These are phyloP conservation scores for Lethenteron camtschaticum DNA, from an alignment of 2,113 vertebrate species.

Conservation along the genomic window DNA sequence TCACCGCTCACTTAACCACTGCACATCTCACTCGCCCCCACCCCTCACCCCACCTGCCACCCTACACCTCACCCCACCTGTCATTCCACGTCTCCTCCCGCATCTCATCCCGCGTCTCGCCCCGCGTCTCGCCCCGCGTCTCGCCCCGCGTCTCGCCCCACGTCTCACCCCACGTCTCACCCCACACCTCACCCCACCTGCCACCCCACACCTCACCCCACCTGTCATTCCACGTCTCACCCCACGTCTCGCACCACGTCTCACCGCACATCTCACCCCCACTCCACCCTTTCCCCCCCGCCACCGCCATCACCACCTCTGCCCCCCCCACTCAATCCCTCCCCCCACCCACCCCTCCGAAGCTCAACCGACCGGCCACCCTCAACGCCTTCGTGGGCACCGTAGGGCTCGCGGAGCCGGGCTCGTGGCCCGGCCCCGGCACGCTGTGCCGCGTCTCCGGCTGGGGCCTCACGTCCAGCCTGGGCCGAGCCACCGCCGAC, in stretches of 20 bases:
- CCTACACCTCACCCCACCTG: background rate
- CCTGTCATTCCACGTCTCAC: background rate
- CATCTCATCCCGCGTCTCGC: background rate
- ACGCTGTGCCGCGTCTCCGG: slow-evolving; percentile 33
- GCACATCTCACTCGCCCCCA: background rate
- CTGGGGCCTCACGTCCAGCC: slow-evolving; percentile 30
- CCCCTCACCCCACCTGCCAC: background rate
- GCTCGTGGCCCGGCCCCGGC: slow-evolving; percentile 16
- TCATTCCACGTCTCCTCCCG: background rate
- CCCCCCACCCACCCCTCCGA: background rate
- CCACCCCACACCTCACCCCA: background rate
- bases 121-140: too few relatives aligned
- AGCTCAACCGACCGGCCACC: slow-evolving; percentile 26
- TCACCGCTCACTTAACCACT: slow-evolving; percentile 1
- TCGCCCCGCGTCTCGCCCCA: background rate
- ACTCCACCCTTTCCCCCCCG: too few relatives aligned
- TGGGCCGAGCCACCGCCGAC: slow-evolving; percentile 19
- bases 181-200: background rate
- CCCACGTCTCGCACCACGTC: background rate
- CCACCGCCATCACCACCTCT: background rate
- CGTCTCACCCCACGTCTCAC: background rate
- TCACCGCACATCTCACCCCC: background rate
- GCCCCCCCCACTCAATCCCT: background rate
- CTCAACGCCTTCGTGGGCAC: slow-evolving; percentile 28
- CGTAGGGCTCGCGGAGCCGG: slow-evolving; percentile 25